These are phyloP conservation scores for Bursaphelenchus okinawaensis DNA, from an alignment of 2,888 invertebrate species.

Conservation along the genomic window DNA sequence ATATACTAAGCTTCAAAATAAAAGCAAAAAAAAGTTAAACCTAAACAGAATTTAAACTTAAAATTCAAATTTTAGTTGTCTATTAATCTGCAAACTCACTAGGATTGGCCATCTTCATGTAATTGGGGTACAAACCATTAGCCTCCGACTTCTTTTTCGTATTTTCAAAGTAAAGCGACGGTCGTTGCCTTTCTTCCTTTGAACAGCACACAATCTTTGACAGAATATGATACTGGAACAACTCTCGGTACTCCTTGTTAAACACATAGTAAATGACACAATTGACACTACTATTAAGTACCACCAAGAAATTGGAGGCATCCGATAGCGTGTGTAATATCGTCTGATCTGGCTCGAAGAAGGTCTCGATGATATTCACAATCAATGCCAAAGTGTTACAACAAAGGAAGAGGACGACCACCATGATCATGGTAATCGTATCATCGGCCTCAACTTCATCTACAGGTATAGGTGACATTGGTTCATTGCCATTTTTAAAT, in stretches of 20 bases:
- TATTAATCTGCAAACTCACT: background rate
- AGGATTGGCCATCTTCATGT: background rate
- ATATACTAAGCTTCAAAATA: too few species aligned
- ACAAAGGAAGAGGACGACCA: constrained; percentile 55
- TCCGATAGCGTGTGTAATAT: constrained; percentile 54
- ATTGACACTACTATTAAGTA: constrained; percentile 57
- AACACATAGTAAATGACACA: constrained; percentile 56
- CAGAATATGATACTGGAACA: constrained; percentile 29
- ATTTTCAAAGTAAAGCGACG: background rate
- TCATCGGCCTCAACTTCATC: constrained; percentile 35
- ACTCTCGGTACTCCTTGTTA: constrained; percentile 48
- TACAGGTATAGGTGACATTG: background rate
- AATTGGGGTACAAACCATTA: background rate
- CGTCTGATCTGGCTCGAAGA: constrained; percentile 52
- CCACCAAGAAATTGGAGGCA: constrained; percentile 57
- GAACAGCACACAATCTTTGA: background rate
- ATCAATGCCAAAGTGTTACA: constrained; percentile 56
- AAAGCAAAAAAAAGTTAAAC: too few species aligned
- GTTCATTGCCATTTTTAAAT: constrained; percentile 1
- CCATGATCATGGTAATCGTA: constrained; percentile 58
- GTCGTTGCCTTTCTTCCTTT: background rate
- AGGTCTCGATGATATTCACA: constrained; percentile 56
- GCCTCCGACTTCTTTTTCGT: background rate
- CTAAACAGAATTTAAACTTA: too few species aligned
- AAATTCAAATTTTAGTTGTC: too few species aligned